Percentiles rank a stretch among this genome's conserved stretches.
These are phyloP conservation scores for Monoplex corrugatus DNA, from an alignment of 2,888 invertebrate species.

Conservation along the genomic window DNA sequence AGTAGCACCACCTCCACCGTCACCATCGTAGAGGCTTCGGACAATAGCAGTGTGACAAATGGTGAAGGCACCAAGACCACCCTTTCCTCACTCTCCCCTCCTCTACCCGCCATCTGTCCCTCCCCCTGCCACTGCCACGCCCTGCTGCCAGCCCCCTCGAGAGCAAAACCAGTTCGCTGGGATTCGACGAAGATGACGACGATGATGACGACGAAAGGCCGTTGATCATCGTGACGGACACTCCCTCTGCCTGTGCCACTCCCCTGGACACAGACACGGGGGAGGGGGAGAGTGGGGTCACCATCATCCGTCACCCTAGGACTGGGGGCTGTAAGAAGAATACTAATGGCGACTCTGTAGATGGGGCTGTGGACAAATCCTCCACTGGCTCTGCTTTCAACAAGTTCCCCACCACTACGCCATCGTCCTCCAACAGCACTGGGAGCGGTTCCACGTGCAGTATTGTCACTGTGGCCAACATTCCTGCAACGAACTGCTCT, in stretches of 20 bases:
- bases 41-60: not conserved
- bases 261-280: not conserved
- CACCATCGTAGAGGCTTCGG: conserved; percentile 33
- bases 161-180: not conserved
- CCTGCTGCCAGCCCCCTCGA: not conserved
- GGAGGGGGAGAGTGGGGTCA: conserved; percentile 6
- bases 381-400: not conserved
- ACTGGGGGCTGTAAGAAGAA: not conserved
- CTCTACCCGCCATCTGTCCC: not conserved
- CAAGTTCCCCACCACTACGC: not conserved
- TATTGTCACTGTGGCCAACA: not conserved
- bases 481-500: not conserved
- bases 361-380: not conserved
- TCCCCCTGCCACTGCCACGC: conserved; percentile 1
- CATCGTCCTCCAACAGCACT: not conserved
- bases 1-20: conserved; percentile 41
- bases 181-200: conserved; percentile 38
- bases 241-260: not conserved
- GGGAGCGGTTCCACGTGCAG: not conserved
- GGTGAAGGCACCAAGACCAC: conserved; percentile 31
- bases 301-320: not conserved
- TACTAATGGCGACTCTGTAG: not conserved
- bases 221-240: conserved; percentile 41
- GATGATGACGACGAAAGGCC: conserved; percentile 49
- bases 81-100: not conserved